Percentiles rank a stretch among this genome's conserved stretches.
These are phyloP conservation scores for Drosophila orena DNA, from an alignment of 1,140 invertebrate genomes.

Conservation along the genomic window DNA sequence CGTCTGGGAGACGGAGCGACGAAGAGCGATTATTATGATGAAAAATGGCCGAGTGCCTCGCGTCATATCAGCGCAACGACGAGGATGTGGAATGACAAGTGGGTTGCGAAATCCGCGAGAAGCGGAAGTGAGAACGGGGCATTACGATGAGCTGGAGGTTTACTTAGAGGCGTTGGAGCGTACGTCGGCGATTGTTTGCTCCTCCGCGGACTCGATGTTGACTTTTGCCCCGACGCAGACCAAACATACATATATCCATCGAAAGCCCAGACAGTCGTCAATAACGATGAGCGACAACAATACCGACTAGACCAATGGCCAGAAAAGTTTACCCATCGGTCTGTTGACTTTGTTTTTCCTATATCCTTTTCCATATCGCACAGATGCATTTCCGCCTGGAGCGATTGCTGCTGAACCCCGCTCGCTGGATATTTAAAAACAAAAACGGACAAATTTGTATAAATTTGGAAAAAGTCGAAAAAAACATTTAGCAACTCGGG, in stretches of 20 bases:
- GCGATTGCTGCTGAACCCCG: no score
- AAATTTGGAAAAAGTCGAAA: no score
- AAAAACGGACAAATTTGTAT: no score
- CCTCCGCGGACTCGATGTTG: slow-evolving; percentile 39
- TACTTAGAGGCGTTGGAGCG: slow-evolving; percentile 38
- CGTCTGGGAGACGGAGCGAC: background rate
- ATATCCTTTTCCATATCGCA: no score
- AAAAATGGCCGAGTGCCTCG: background rate
- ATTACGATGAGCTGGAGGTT: slow-evolving; percentile 11
- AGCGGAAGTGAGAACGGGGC: no score
- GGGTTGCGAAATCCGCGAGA: no score
- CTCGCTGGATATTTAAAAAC: no score
- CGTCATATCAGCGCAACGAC: background rate
- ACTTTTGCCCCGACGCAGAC: slow-evolving; percentile 52
- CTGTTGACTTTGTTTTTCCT: no score
- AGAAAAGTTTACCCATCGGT: no score
- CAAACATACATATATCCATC: slow-evolving; percentile 57
- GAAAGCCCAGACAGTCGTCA: slow-evolving; percentile 66
- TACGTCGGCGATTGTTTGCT: slow-evolving; percentile 55
- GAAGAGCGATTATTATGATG: slow-evolving; percentile 1
- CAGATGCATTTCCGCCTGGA: no score
- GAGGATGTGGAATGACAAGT: background rate
- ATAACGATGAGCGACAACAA: slow-evolving; percentile 50
- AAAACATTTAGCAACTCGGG: no score
- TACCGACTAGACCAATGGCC: slow-evolving; percentile 12